phyloP scores from a whole-genome alignment of 2,888 invertebrate genomes.

The Abrostola tripartita region DNA sequence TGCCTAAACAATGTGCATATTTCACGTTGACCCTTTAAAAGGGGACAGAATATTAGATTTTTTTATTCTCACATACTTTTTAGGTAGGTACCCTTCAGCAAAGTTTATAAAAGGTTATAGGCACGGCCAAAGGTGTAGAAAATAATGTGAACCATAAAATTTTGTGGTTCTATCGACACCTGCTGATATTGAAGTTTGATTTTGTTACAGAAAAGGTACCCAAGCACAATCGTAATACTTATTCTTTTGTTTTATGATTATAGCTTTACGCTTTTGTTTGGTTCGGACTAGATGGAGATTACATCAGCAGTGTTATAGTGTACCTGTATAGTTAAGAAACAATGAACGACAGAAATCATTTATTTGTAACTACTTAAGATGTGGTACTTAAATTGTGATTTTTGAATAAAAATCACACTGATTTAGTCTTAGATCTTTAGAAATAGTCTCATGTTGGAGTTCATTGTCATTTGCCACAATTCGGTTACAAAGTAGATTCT shows the following conservation, averaged over 20 bases:
- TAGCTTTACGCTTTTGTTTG: too few relatives aligned
- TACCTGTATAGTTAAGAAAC: too few relatives aligned
- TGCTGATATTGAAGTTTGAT: constrained; percentile 38
- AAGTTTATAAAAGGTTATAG: constrained; percentile 40
- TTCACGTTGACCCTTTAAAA: constrained; percentile 71
- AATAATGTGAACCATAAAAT: constrained; percentile 45
- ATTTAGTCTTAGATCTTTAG: too few relatives aligned
- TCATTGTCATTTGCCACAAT: too few relatives aligned
- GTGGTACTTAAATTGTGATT: too few relatives aligned
- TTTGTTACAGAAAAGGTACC: constrained; percentile 19
- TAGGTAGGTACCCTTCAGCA: constrained; percentile 15
- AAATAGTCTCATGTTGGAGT: too few relatives aligned
- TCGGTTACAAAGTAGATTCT: too few relatives aligned
- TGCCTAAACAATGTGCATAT: constrained; percentile 71
- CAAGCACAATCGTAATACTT: background rate
- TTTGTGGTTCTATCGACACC: constrained; percentile 41
- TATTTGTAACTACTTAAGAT: too few relatives aligned
- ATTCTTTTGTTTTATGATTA: background rate
- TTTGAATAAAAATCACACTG: too few relatives aligned
- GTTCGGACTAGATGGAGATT: too few relatives aligned
- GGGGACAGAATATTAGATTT: constrained; percentile 68
- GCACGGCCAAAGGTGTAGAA: constrained; percentile 20
- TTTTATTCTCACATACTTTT: constrained; percentile 51
- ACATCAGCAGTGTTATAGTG: background rate
- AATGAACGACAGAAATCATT: too few relatives aligned